A percentile compares a stretch with the other conserved stretches of the same genome.
Evolutionary conservation across 1,140 invertebrate genomes (phyloP).

Genomic region (Pseudomyrmex sp.): DNA sequence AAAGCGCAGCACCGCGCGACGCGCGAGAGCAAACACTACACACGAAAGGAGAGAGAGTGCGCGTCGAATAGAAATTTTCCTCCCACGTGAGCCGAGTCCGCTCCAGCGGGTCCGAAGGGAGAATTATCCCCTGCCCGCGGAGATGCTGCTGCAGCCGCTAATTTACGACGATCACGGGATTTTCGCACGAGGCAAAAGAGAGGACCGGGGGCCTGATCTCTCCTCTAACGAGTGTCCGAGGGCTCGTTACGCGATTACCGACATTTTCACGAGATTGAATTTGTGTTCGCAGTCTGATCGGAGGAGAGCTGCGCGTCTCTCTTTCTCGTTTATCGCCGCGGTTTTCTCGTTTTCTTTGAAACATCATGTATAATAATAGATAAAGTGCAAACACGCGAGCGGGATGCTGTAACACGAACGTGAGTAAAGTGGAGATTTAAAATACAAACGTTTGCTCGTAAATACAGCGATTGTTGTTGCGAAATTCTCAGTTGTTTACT

Average conservation of each 20-base stretch:
- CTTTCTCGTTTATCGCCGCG: too few species aligned
- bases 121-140: constrained; percentile 43
- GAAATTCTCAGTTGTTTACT: background rate
- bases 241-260: constrained; percentile 50
- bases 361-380: background rate
- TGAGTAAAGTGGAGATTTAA: background rate
- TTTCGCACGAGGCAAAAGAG: constrained; percentile 38
- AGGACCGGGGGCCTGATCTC: constrained; percentile 8
- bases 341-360: constrained; percentile 16
- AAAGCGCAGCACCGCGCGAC: constrained; percentile 61
- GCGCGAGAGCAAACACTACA: constrained; percentile 64
- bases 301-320: background rate
- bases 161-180: constrained; percentile 50
- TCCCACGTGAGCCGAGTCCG: constrained; percentile 58
- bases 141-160: constrained; percentile 4
- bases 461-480: background rate
- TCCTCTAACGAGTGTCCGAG: too few species aligned
- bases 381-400: constrained; percentile 5
- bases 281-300: background rate
- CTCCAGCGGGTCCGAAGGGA: constrained; percentile 16
- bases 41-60: too few species aligned
- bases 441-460: background rate
- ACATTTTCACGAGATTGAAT: constrained; percentile 37
- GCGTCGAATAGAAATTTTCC: constrained; percentile 34
- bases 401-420: background rate